A percentile compares a stretch with the other conserved stretches of the same genome.
Evolutionary conservation across 2,113 vertebrate genomes (phyloP).

Genomic region (Cygnus buccinator): DNA sequence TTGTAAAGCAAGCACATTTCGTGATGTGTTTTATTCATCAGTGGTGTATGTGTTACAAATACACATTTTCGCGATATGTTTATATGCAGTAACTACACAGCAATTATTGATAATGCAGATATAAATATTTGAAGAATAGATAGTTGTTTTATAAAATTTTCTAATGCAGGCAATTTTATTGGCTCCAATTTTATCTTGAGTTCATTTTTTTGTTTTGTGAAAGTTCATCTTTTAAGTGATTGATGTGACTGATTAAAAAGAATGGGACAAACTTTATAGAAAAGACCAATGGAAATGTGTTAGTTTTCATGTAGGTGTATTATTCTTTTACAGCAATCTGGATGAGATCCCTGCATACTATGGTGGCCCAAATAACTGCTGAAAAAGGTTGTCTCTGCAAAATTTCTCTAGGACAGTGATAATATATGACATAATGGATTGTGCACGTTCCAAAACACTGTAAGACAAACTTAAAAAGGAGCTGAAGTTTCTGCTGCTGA

Average conservation of each 20-base stretch:
- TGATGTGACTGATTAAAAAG: background rate
- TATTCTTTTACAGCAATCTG: constrained; percentile 58
- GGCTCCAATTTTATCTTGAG: background rate
- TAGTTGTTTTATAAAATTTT: background rate
- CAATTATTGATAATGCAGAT: background rate
- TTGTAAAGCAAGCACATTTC: background rate
- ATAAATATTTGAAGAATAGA: background rate
- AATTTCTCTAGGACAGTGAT: constrained; percentile 64
- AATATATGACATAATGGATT: constrained; percentile 67
- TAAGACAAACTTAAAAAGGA: constrained; percentile 60
- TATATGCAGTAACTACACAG: background rate
- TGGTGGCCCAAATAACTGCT: constrained; percentile 75
- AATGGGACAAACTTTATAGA: background rate
- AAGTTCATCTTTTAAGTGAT: background rate
- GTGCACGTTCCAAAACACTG: constrained; percentile 55
- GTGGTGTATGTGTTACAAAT: background rate
- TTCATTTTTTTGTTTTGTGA: background rate
- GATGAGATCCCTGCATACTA: constrained; percentile 71
- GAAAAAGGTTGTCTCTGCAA: constrained; percentile 71
- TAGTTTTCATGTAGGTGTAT: background rate
- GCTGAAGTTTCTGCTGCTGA: constrained; percentile 66
- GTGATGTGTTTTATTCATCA: background rate
- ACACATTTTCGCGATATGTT: background rate
- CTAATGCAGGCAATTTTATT: background rate
- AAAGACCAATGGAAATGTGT: background rate